Percentiles rank a stretch among this genome's conserved stretches.
Conservation (phyloP, 2,797 vertebrate genomes). For the Dryobates pubescens region DNA sequence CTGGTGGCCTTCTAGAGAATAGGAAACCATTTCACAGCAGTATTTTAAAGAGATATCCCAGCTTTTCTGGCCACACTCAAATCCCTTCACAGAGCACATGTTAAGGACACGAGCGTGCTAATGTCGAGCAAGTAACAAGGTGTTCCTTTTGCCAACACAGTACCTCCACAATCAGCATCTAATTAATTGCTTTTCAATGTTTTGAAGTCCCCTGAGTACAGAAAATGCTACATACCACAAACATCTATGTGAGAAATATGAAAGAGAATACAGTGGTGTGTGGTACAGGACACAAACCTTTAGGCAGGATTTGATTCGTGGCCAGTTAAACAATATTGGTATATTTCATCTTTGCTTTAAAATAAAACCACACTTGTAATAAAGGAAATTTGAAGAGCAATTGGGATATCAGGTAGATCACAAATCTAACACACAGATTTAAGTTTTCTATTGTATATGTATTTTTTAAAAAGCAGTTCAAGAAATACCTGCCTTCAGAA, state of each 20-base stretch:
- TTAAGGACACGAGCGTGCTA: background rate
- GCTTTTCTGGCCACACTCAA: background rate
- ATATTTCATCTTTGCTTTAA: background rate
- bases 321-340: background rate
- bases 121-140: accelerated
- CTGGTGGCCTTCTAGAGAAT: background rate
- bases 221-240: background rate
- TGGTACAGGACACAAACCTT: background rate
- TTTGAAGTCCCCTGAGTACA: background rate
- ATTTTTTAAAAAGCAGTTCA: background rate
- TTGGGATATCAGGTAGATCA: background rate
- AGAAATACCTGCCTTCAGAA: background rate
- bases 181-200: background rate
- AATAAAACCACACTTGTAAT: background rate
- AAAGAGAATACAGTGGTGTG: background rate
- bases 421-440: background rate
- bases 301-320: background rate
- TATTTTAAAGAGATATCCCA: background rate
- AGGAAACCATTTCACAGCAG: background rate
- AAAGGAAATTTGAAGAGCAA: background rate
- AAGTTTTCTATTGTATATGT: background rate
- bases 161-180: background rate
- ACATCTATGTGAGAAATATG: background rate
- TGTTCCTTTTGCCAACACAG: background rate
- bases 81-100: background rate